Evolutionary conservation across 2,888 invertebrate species (phyloP).

Genomic region (Brachycybe producta): DNA sequence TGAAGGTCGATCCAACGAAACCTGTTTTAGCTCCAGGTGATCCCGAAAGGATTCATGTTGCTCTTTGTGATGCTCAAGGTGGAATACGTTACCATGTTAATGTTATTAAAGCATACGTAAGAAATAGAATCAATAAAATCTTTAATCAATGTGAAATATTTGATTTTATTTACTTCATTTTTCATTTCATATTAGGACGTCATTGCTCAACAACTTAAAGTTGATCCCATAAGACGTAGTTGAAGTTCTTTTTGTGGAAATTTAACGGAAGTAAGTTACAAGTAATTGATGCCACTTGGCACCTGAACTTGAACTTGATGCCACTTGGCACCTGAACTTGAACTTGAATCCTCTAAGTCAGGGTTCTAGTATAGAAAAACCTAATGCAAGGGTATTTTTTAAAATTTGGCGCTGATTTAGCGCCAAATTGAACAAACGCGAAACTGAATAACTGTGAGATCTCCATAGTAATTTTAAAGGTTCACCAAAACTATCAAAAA

Average conservation of each 20-base stretch:
- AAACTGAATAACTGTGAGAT: too few species aligned
- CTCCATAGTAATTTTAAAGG: too few species aligned
- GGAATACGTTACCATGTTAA: conserved; percentile 65
- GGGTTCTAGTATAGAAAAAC: too few species aligned
- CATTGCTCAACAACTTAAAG: conserved; percentile 4
- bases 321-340: too few species aligned
- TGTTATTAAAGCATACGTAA: conserved; percentile 54
- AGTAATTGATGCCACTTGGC: too few species aligned
- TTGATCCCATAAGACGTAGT: conserved; percentile 8
- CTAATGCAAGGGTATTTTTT: too few species aligned
- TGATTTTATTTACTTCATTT: neutral
- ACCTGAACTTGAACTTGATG: too few species aligned
- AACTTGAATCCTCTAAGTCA: too few species aligned
- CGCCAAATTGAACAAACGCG: too few species aligned
- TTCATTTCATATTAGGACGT: conserved; percentile 12
- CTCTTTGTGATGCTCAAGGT: conserved; percentile 51
- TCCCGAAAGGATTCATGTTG: conserved; percentile 57
- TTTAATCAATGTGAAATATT: neutral
- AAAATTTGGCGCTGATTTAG: too few species aligned
- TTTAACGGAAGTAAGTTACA: conserved; percentile 1
- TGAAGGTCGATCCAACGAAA: conserved; percentile 45
- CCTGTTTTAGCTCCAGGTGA: conserved; percentile 76
- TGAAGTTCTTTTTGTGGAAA: neutral
- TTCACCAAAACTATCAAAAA: too few species aligned
- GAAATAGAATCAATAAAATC: conserved; percentile 20